phyloP scores from a whole-genome alignment of 2,113 vertebrate species.

The Trichechus manatus region DNA sequence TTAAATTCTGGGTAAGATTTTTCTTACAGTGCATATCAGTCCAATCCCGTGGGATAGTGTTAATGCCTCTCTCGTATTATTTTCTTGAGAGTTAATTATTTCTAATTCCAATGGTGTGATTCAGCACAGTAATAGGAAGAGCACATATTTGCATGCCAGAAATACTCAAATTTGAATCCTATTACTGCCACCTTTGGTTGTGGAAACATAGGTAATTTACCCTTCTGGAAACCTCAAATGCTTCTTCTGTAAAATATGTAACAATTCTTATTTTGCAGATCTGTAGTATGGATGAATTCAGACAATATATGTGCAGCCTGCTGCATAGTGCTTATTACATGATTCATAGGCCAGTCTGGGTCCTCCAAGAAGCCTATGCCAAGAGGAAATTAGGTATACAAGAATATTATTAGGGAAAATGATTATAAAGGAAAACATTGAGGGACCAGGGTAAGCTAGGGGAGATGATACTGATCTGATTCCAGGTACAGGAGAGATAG shows the following conservation, averaged over 20 bases:
- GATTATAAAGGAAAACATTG: neutral
- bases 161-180: neutral
- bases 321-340: neutral
- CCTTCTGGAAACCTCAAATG: neutral
- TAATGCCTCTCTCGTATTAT: neutral
- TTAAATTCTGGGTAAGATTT: neutral
- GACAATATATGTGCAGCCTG: neutral
- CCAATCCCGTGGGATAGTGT: neutral
- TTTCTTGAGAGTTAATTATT: neutral
- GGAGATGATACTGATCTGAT: neutral
- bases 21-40: neutral
- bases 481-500: neutral
- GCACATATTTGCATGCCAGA: neutral
- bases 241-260: neutral
- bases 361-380: neutral
- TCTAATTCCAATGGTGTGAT: neutral
- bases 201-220: neutral
- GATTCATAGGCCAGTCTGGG: neutral
- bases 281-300: neutral
- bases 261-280: neutral
- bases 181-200: neutral
- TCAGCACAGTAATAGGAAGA: neutral
- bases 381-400: neutral
- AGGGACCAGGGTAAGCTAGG: neutral
- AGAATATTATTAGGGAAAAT: neutral